These are phyloP conservation scores for Philotrypesis tridentata DNA, from an alignment of 1,140 invertebrate genomes.

Conservation along the genomic window DNA sequence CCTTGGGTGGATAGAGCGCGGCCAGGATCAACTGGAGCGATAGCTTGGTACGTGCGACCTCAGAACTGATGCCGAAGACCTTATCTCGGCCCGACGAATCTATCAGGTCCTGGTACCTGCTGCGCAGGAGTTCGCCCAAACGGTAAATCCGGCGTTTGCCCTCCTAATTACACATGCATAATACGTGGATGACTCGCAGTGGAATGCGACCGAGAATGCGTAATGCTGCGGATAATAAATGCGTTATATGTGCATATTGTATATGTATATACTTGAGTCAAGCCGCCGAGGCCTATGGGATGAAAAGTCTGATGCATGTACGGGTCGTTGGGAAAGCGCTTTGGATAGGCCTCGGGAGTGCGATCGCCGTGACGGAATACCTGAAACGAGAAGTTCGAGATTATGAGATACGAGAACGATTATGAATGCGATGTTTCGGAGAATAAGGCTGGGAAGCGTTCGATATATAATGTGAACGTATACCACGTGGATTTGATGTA, in stretches of 20 bases:
- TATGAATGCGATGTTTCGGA: not conserved
- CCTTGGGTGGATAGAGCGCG: not conserved
- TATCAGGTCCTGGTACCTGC: not conserved
- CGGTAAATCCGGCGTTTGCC: conserved; percentile 31
- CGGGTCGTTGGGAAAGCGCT: conserved; percentile 38
- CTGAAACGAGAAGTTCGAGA: not conserved
- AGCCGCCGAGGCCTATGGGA: not conserved
- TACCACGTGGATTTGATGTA: conserved; percentile 25
- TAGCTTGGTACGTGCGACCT: not conserved
- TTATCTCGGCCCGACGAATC: not conserved
- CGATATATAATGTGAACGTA: not conserved
- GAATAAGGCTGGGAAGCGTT: not conserved
- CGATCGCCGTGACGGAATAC: conserved; percentile 43
- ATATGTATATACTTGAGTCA: conserved; percentile 6
- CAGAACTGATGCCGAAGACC: conserved; percentile 12
- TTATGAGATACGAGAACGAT: no score
- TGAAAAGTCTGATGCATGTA: conserved; percentile 24
- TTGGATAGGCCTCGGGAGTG: conserved; percentile 12
- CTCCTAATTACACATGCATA: not conserved
- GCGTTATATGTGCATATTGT: no score
- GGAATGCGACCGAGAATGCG: no score
- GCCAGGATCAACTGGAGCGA: conserved; percentile 39
- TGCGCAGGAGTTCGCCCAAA: conserved; percentile 24
- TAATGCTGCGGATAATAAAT: no score
- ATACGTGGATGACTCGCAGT: not conserved